Base-by-base conservation (phyloP, 2,113 vertebrate genomes). In the Brevimyrus niger region DNA sequence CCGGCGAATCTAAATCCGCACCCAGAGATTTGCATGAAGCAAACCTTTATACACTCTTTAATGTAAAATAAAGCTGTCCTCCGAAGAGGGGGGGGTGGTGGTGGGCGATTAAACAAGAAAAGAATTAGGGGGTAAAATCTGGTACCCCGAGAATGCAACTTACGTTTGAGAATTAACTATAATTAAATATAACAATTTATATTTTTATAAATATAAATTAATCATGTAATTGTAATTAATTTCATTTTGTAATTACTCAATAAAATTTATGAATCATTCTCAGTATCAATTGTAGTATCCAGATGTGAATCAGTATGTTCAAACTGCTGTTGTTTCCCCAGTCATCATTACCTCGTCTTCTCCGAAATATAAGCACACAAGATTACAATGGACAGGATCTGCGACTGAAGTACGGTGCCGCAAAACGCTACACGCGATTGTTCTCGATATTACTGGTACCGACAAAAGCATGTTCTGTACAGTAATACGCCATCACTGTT, bases 111-210 rank as follows among this genome's bases (percentile, higher is more conserved):
- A n/a, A n/a, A n/a, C n/a, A n/a, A n/a, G n/a, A n/a, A n/a, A n/a
- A n/a, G 17, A 19, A 80, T 80, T 42, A 80, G 35, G 17, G 42
- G 73, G 15, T 80, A 19, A 80, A 97, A 97, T 0, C 96, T 95
- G 0, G 96, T 94, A 91, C 95, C 95, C 9, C 50, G 85, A 61
- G 96, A 93, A 89, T 96, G 13, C 93, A 85, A 31, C 61, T 65
- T 27, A 65, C 4, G n/a, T 69, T 69, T 69, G 31, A 69, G n/a
- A 31, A 69, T 31, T 1, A 69, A 69, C 3, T 69, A 69, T 31
- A 65, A 47, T 47, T 9, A 47, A 47, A 47, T 47, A 47, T n/a
- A 31, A 65, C 3, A 42, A 46, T 46, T 46, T 46, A 46, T 46
- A 46, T 27, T 69, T 69, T 31, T 13, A 69, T 31, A 69, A 69